A percentile compares a stretch with the other conserved stretches of the same genome.
phyloP scores from a whole-genome alignment of 64 coral and sea anemone genomes.

The Montipora sp. region DNA sequence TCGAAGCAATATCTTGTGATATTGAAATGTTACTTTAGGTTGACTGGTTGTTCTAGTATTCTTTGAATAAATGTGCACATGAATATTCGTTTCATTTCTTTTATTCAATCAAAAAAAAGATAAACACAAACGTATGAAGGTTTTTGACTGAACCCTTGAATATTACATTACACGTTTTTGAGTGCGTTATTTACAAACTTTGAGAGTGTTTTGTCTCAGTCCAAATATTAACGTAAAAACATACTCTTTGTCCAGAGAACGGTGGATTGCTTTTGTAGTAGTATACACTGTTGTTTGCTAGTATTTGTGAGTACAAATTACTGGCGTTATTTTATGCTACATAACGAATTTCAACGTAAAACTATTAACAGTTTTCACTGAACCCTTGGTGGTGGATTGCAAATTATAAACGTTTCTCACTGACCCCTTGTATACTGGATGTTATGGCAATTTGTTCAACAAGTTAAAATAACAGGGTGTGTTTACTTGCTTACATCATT shows the following conservation, averaged over 20 bases:
- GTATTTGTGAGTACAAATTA: constrained; percentile 27
- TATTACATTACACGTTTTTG: not conserved
- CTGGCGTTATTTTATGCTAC: not conserved
- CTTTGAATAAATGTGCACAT: constrained; percentile 29
- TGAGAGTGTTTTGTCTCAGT: not conserved
- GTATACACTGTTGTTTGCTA: constrained; percentile 33
- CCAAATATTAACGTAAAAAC: not conserved
- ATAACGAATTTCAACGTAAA: not conserved
- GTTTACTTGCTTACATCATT: not conserved
- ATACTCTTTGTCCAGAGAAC: constrained; percentile 11
- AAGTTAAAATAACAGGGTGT: constrained; percentile 1
- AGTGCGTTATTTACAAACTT: not conserved
- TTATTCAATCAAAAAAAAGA: not conserved
- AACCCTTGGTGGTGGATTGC: not conserved
- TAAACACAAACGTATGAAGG: not conserved
- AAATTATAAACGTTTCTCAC: not conserved
- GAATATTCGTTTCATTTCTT: constrained; percentile 15
- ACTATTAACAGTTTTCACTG: not conserved
- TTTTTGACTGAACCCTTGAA: not conserved
- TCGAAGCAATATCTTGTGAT: too few species aligned
- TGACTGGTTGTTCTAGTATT: constrained; percentile 12
- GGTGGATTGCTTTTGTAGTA: constrained; percentile 15
- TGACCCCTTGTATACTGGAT: not conserved
- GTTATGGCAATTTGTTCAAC: not conserved
- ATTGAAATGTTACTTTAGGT: not conserved